phyloP scores from a whole-genome alignment of 2,888 invertebrate species.

The Catocala nupta region DNA sequence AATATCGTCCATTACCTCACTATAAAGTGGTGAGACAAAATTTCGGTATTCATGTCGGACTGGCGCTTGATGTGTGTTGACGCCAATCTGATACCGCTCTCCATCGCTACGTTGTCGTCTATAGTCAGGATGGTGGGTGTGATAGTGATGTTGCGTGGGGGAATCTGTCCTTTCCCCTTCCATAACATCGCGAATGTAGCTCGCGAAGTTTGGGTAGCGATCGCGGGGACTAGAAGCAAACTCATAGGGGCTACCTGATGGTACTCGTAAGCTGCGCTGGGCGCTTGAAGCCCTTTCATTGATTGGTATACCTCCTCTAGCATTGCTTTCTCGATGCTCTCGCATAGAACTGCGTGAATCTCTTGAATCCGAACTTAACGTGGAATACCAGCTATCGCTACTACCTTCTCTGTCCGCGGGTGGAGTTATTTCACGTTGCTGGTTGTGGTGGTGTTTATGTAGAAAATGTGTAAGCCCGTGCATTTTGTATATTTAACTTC shows the following conservation, averaged over 20 bases:
- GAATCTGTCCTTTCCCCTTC: constrained; percentile 58
- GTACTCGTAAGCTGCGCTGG: constrained; percentile 67
- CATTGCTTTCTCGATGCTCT: constrained; percentile 54
- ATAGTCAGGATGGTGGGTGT: constrained; percentile 68
- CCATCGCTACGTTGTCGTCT: constrained; percentile 68
- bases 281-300: constrained; percentile 64
- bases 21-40: constrained; percentile 77
- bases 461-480: constrained; percentile 82
- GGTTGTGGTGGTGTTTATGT: constrained; percentile 62
- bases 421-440: constrained; percentile 70
- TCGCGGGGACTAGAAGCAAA: constrained; percentile 80
- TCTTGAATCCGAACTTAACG: constrained; percentile 56
- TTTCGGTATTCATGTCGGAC: constrained; percentile 77
- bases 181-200: constrained; percentile 79
- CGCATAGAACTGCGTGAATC: constrained; percentile 59
- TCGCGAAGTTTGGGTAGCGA: constrained; percentile 79
- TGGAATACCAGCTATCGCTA: constrained; percentile 81
- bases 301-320: constrained; percentile 66
- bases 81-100: constrained; percentile 69
- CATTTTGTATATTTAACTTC: constrained; percentile 65
- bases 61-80: constrained; percentile 68
- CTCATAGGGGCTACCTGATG: constrained; percentile 69
- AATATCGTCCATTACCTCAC: constrained; percentile 82
- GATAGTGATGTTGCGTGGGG: constrained; percentile 62
- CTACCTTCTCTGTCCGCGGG: constrained; percentile 77